Evolutionary conservation across 2,797 vertebrate genomes (phyloP).

Genomic region (Lophius americanus): DNA sequence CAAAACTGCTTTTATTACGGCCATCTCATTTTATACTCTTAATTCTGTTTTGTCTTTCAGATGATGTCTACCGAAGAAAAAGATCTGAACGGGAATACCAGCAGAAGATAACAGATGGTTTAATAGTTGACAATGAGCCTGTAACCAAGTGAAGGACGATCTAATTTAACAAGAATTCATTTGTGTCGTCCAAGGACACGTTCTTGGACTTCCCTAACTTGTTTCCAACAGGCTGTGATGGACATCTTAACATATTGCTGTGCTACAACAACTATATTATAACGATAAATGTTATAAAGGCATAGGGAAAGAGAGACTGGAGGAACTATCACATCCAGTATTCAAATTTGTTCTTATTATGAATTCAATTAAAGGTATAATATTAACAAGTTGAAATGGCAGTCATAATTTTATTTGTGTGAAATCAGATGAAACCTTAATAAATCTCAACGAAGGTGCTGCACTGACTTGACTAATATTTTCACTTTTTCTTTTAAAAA

Average conservation of each 20-base stretch:
- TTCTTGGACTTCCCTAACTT: neutral
- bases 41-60: constrained; percentile 69
- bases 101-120: constrained; percentile 76
- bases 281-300: constrained; percentile 10
- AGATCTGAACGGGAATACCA: constrained; percentile 88
- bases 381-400: constrained; percentile 7
- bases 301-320: constrained; percentile 16
- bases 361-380: neutral
- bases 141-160: constrained; percentile 70
- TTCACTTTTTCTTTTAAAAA: neutral
- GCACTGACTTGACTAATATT: neutral
- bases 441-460: neutral
- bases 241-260: neutral
- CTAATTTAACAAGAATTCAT: constrained; percentile 22
- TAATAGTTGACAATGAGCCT: constrained; percentile 58
- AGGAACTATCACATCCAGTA: constrained; percentile 36
- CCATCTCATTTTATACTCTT: constrained; percentile 15
- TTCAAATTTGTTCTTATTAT: constrained; percentile 63
- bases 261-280: neutral
- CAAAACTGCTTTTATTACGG: neutral
- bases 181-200: constrained; percentile 18
- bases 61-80: constrained; percentile 97
- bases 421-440: constrained; percentile 13
- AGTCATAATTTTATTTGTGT: constrained; percentile 16
- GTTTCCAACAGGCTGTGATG: constrained; percentile 14